Evolutionary conservation across 2,888 invertebrate genomes (phyloP), one percentile per base, ranked within the genome.

Genomic region (Oscheius myriophilus): DNA sequence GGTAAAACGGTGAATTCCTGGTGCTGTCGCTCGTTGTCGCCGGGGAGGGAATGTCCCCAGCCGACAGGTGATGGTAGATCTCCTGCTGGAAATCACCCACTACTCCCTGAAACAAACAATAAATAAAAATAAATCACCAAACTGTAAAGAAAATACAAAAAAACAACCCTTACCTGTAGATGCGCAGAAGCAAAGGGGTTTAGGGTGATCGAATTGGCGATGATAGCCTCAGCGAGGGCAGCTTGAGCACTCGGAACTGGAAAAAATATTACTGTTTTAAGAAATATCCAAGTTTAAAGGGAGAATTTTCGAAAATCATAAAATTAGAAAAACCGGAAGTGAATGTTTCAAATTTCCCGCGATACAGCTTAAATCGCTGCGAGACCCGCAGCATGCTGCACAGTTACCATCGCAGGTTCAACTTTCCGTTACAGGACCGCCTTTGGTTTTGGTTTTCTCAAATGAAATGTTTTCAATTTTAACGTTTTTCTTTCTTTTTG

Each of bases 1-100:
- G 75, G 49, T 70, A 76, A 53, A 78, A 80, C 18, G 78, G 78
- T 45, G 73, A 73, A 61, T 80, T 78, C 42, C 75, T 39, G 16
- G 75, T 75, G 18, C 75, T 75, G 18, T 76, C 77, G 51, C 69
- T 70, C 9, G 75, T 76, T 2, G 75, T 71, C 7, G 71, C 73
- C 0, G 70, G 67, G 16, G 70, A 67, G 16, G 58, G 26, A 23
- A 57, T 42, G 41, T 57, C 57, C 42, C 25, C 61, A 9, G 23
- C 61, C 46, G 49, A 16, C 33, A 33, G 33, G 9, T 33, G 33
- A 11, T 46, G 26, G 46, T 61, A 49, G n/a, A 61, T 61, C n/a
- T 61, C 61, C 33, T 33, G 33, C 33, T 33, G 33, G 33, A 33
- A 33, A 33, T 33, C 33, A 33, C 33, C 33, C 9, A 33, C 33